Conservation (phyloP, 2,888 invertebrate genomes). For the Nipponacmea schrenckii region DNA sequence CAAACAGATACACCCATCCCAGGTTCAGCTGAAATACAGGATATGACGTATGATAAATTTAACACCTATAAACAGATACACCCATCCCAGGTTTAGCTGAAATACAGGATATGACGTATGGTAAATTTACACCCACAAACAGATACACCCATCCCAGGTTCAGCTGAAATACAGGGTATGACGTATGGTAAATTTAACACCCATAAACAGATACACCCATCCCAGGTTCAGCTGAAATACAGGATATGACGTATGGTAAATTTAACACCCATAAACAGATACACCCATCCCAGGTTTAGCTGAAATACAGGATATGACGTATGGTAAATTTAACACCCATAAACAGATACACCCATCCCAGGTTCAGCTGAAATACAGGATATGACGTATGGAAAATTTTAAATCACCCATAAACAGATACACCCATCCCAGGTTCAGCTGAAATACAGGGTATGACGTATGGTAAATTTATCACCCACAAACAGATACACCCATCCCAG, state of each 20-base stretch:
- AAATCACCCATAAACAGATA: conserved; percentile 47
- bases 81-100: no score
- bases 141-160: no score
- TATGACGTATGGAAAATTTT: not conserved
- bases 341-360: conserved; percentile 64
- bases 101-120: no score
- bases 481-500: conserved; percentile 64
- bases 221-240: conserved; percentile 56
- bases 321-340: not conserved
- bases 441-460: conserved; percentile 13
- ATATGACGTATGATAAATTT: no score
- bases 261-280: conserved; percentile 68
- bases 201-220: conserved; percentile 68
- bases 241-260: no score
- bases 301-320: conserved; percentile 28
- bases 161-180: no score
- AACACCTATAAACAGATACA: no score
- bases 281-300: conserved; percentile 65
- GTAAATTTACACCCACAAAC: no score
- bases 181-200: no score
- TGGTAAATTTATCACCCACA: not conserved
- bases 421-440: conserved; percentile 64
- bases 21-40: no score
- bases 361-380: conserved; percentile 47
- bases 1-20: no score